Evolutionary conservation across 1,140 invertebrate genomes (phyloP), one percentile per base, ranked within the genome.

Genomic region (Marisa cornuarietis): DNA sequence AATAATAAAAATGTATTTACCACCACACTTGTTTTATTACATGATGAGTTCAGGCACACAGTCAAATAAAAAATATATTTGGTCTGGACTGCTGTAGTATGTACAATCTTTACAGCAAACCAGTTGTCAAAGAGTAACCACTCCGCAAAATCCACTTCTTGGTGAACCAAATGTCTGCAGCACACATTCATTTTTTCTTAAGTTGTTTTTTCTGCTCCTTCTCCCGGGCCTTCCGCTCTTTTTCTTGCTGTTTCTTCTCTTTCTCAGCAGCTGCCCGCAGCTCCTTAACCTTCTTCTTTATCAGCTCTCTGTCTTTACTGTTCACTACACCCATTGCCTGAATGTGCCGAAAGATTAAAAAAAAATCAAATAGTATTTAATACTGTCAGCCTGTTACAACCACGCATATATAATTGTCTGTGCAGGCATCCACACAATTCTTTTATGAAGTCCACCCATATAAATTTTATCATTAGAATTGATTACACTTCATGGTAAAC

Each of bases 241-340:
- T 88, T 62, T 89, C 87, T 75, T 85, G 84, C 72, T 86, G 82
- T 76, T 88, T 88, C 81, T 85, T 86, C 76, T 89, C 87, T 73
- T 86, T 87, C 24, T 88, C 87, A 13, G 83, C n/a, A 18, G 84
- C 85, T 18, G 78, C 65, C 76, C 83, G 87, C 49, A 88, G 79
- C 69, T 89, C 87, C 81, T 89, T 89, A 16, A 88, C 85, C 79
- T 88, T 89, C 84, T 88, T 89, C 74, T 89, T 89, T 11, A 89
- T 69, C 20, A 87, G 71, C 24, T 87, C 87, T 63, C 88, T 82
- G 78, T 89, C 88, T 79, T 88, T 88, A 78, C 84, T 82, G 78
- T 78, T 85, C 13, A 76, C 77, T 18, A 89, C 79, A 14, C 88
- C 88, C 42, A 88, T 71, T 7, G 85, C 78, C 88, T 89, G 81